Conservation (phyloP, 2,888 invertebrate species). For the Orchesella flavescens region DNA sequence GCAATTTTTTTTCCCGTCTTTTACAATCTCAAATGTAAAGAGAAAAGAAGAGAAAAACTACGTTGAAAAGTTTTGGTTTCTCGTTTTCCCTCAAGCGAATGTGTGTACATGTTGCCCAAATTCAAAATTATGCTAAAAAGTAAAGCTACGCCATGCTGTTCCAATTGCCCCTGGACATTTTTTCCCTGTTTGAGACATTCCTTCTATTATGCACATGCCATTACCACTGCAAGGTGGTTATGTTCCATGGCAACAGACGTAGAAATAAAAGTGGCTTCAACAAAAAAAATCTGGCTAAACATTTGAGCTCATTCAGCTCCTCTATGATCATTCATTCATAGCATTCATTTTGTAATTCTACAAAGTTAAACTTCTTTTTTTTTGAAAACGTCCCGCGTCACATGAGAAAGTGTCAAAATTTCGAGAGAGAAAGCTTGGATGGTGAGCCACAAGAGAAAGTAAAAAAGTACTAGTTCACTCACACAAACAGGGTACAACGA, state of each 20-base stretch:
- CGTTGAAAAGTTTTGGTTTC: background rate
- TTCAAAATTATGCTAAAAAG: background rate
- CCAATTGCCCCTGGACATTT: background rate
- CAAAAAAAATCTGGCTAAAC: background rate
- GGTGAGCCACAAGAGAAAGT: constrained; percentile 12
- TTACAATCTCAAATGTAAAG: no score
- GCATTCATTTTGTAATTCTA: background rate
- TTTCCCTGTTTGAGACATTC: background rate
- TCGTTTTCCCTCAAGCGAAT: background rate
- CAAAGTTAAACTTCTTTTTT: constrained; percentile 3
- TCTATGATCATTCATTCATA: constrained; percentile 22
- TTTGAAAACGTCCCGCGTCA: constrained; percentile 30
- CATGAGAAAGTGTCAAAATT: background rate
- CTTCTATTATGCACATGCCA: background rate
- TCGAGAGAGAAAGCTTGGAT: background rate
- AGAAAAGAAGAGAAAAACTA: background rate
- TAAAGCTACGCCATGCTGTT: background rate
- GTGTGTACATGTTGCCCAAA: background rate
- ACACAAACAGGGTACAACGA: background rate
- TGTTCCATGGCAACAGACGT: background rate
- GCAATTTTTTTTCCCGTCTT: no score
- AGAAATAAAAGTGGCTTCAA: background rate
- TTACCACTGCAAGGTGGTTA: background rate
- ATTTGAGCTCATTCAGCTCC: background rate
- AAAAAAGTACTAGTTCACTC: background rate